Evolutionary conservation across 2,888 invertebrate genomes (phyloP).

Genomic region (Yponomeuta sedellus): DNA sequence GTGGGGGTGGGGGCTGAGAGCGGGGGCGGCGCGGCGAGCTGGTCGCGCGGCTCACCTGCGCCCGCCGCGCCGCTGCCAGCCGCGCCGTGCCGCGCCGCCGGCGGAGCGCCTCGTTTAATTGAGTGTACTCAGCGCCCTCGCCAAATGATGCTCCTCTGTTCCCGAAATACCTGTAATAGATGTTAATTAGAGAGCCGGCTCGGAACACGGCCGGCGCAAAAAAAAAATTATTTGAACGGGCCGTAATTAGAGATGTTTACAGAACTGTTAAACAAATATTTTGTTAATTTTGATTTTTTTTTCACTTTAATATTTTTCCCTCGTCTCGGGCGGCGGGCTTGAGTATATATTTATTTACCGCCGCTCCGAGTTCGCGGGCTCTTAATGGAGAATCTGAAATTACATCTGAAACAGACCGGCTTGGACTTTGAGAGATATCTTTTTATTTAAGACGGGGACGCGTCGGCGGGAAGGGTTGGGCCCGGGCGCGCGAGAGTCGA

Average conservation of each 20-base stretch:
- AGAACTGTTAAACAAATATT: conserved; percentile 74
- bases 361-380: conserved; percentile 45
- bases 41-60: conserved; percentile 62
- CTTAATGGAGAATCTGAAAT: conserved; percentile 56
- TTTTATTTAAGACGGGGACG: not conserved
- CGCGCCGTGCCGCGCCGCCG: conserved; percentile 18
- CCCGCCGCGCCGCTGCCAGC: conserved; percentile 30
- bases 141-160: conserved; percentile 70
- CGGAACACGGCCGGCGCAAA: conserved; percentile 54
- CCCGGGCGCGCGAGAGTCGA: not conserved
- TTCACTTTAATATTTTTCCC: conserved; percentile 41
- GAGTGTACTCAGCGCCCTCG: conserved; percentile 72
- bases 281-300: conserved; percentile 71
- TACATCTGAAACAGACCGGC: conserved; percentile 47
- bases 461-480: not conserved
- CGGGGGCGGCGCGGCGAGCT: conserved; percentile 61
- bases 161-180: conserved; percentile 73
- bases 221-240: conserved; percentile 73
- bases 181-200: conserved; percentile 69
- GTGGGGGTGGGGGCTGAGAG: conserved; percentile 39
- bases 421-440: conserved; percentile 1
- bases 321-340: conserved; percentile 61
- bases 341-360: conserved; percentile 72
- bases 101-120: conserved; percentile 53
- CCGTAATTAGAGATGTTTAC: conserved; percentile 76